Evolutionary conservation across 2,797 vertebrate species (phyloP), one percentile per base, ranked within the genome.

Genomic region (Ispidina picta): DNA sequence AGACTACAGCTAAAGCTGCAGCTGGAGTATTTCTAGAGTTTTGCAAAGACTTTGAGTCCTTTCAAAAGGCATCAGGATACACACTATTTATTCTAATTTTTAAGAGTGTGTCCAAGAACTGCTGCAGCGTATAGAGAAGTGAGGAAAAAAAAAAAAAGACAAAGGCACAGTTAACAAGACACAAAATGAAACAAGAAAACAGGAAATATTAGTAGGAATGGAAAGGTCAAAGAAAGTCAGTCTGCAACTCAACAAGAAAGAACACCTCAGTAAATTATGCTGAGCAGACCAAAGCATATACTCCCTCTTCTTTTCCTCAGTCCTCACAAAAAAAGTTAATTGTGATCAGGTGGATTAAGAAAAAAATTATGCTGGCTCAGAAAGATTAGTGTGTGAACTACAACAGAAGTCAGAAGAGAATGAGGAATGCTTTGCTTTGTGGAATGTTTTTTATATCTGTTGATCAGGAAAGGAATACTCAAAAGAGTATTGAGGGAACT

Each of bases 171-270:
- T 60, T 79, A 79, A 51, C 37, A 56, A 65, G 48, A 68, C 5
- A 70, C 5, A 73, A 60, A 74, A 63, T 26, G 49, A 84, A 90
- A 71, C 10, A 58, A 79, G 56, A 48, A 81, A 88, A 55, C 26
- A 52, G 60, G 28, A 11, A 49, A 1, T 18, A 18, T 13, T 29
- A 60, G 68, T 14, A 68, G 56, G 72, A 84, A 73, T 17, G 26
- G 41, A 74, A 86, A 94, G 83, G 90, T 92, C 90, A 80, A 28
- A 78, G 68, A 82, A 88, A 94, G 83, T 74, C 83, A 86, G 28
- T 19, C 44, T 64, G 33, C 58, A 55, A 3, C 75, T 71, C 60
- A 58, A 63, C 21, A 63, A 63, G 59, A 66, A 63, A 83, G 66
- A 75, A 49, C 16, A 13, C 39, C 86, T 92, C 37, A 1, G 16